Evolutionary conservation across 1,140 invertebrate species (phyloP), one percentile per base, ranked within the genome.

Genomic region (Caligus rogercresseyi): DNA sequence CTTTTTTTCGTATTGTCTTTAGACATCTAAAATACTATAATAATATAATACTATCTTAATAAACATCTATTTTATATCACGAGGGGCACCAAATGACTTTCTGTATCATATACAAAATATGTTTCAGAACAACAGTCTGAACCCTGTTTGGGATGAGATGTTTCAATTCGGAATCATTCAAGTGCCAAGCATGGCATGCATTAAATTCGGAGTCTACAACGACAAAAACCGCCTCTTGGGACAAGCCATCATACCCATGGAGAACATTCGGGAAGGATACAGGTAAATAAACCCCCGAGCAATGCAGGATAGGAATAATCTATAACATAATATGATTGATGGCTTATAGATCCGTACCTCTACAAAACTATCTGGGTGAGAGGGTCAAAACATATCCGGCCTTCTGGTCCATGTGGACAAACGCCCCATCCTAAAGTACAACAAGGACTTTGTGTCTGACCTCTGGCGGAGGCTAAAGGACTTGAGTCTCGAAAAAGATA

Each of bases 91-190:
- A n/a, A n/a, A n/a, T n/a, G n/a, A n/a, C n/a, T n/a, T n/a, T n/a
- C n/a, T n/a, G n/a, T n/a, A n/a, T n/a, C n/a, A n/a, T n/a, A n/a
- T n/a, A n/a, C n/a, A n/a, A n/a, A 11, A 43, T 43, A 7, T n/a
- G 7, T 54, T 16, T 20, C n/a, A 16, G n/a, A 54, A 16, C 53
- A 60, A 60, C 43, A 25, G 20, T 21, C 20, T 60, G 16, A 60
- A 60, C 21, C 57, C 57, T 26, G 21, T 25, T 15, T 60, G 57
- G 57, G 57, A 60, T 60, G 57, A 60, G 26, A 60, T n/a, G 15
- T 60, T 60, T 25, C 21, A 20, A 18, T 60, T 60, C 18, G 57
- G 57, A 25, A 25, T 60, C 23, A 60, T 60, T 24, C 26, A 60
- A n/a, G 15, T 26, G 18, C 57, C 57, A 16, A n/a, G 15, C 18